Percentiles rank a stretch among this genome's conserved stretches.
Conservation (phyloP, 1,140 invertebrate species). For the Idris sp. region DNA sequence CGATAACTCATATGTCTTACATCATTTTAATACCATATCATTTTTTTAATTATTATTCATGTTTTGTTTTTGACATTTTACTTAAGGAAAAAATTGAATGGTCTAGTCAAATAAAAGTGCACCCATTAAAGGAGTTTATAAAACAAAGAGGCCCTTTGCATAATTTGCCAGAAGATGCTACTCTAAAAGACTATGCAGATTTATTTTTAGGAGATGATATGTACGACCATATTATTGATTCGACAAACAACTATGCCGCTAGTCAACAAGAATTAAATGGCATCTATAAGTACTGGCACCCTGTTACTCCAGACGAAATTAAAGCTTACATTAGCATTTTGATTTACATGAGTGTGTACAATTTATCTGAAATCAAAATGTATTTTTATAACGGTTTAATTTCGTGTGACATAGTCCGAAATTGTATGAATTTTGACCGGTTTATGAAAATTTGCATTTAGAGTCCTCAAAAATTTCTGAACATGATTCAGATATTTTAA, state of each 20-base stretch:
- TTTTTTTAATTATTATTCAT: no score
- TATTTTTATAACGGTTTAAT: slow-evolving; percentile 5
- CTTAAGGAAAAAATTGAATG: no score
- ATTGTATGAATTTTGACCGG: slow-evolving; percentile 1
- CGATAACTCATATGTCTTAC: no score
- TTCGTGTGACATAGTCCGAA: slow-evolving; percentile 2
- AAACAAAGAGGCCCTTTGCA: neutral
- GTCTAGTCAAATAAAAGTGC: neutral
- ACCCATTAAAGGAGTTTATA: neutral
- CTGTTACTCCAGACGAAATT: slow-evolving; percentile 1
- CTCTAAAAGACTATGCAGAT: neutral
- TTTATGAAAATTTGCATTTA: slow-evolving; percentile 6
- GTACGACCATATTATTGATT: slow-evolving; percentile 9
- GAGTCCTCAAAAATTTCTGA: neutral
- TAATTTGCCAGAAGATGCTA: slow-evolving; percentile 1
- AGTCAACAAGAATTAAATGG: neutral
- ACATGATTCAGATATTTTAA: neutral
- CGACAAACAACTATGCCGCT: slow-evolving; percentile 1
- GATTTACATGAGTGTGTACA: slow-evolving; percentile 7
- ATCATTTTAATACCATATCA: no score
- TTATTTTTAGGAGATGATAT: slow-evolving; percentile 8
- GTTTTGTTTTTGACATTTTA: no score
- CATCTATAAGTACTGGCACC: neutral
- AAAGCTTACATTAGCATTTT: slow-evolving; percentile 6
- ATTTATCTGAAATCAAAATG: slow-evolving; percentile 5